Base-by-base conservation (phyloP, 2,113 vertebrate species). In the Protobothrops flavoviridis region DNA sequence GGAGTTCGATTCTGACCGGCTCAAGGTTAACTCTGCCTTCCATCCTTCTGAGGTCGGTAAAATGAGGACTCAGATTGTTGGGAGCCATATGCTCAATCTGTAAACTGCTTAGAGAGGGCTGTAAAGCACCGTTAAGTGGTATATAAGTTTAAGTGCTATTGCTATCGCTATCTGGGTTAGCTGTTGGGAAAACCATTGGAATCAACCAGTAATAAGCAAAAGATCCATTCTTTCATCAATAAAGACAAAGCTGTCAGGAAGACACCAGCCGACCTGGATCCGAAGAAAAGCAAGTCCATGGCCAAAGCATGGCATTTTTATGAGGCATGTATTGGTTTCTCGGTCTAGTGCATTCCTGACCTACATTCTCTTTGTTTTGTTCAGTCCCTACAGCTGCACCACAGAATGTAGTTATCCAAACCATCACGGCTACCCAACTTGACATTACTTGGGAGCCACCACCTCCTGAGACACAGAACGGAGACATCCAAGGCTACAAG, bases 401-500 rank as follows among this genome's bases (percentile, higher is more conserved):
- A 0, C 98, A 98, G 93, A 99, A 98, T 0, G 98, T 99, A 92
- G 98, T 95, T 0, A 98, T 99, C 93, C 99, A 99, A 87, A 97
- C 98, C 0, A 93, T 98, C 86, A 98, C 99, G 0, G 99, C 99
- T 94, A 99, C 99, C 1, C 99, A 99, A 97, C 98, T 99, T 91
- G 99, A 99, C 2, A 98, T 99, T 96, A 98, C 97, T 0, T 99
- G 99, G 99, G 99, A 99, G 0, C 98, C 99, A 0, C 99, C 99
- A 0, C 99, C 99, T 0, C 91, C 97, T 1, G 98, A 99, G 13
- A 98, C 96, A n/a, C 99, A 99, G 97, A 99, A 99, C 0, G 99
- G 99, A 85, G 99, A 99, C 97, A 99, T 99, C 90, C 99, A 99
- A 95, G 99, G 99, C 53, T 99, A 99, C 96, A 99, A 99, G 99